Evolutionary conservation across 2,113 vertebrate species (phyloP).

Genomic region (Athene cunicularia): DNA sequence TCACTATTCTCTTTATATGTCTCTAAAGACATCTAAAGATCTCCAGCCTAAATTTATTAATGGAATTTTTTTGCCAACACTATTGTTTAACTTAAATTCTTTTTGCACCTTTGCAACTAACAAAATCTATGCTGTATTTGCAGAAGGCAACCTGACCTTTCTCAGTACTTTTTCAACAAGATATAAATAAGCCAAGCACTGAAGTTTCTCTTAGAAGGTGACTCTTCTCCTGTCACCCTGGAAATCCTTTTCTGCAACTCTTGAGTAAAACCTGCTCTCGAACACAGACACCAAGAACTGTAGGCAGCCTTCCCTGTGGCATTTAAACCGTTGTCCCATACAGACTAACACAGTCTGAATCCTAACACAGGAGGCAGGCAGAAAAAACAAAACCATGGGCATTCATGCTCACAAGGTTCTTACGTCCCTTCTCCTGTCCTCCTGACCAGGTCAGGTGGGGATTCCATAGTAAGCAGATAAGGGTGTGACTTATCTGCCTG

Average conservation of each 20-base stretch:
- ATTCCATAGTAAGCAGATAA: not conserved
- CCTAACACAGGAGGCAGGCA: not conserved
- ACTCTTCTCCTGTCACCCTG: not conserved
- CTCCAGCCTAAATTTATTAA: not conserved
- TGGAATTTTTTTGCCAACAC: not conserved
- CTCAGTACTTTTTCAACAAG: not conserved
- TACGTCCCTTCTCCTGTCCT: not conserved
- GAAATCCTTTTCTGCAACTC: not conserved
- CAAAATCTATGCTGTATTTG: not conserved
- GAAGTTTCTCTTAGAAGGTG: not conserved
- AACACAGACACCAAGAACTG: not conserved
- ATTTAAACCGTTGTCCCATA: not conserved
- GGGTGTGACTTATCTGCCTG: not conserved
- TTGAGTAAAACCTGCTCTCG: not conserved
- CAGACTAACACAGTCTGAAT: not conserved
- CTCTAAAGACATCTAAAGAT: not conserved
- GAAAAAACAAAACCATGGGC: not conserved
- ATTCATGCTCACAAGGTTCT: not conserved
- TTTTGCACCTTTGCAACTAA: not conserved
- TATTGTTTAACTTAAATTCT: not conserved
- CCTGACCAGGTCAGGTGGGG: not conserved
- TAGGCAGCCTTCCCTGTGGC: not conserved
- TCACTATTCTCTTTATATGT: not conserved
- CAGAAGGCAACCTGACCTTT: not conserved
- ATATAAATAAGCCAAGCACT: not conserved